Conservation (phyloP, 2,113 vertebrate genomes). For the Grallaria varia region DNA sequence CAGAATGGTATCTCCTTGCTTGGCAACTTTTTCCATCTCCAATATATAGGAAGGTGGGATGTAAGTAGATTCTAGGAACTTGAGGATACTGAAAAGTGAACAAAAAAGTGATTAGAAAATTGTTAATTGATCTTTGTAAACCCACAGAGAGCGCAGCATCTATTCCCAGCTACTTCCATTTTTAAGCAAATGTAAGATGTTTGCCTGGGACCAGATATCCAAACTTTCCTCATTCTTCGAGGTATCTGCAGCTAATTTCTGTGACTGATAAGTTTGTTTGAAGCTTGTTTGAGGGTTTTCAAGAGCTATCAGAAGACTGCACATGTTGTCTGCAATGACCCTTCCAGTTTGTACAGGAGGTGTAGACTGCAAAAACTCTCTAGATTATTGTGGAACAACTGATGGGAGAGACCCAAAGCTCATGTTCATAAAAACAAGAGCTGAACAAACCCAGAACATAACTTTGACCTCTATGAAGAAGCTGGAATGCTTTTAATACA, state of each 20-base stretch:
- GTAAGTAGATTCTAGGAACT: slow-evolving; percentile 92
- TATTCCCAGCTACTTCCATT: background rate
- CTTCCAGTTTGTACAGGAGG: background rate
- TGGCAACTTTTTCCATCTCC: slow-evolving; percentile 93
- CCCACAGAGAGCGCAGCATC: background rate
- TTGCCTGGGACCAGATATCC: background rate
- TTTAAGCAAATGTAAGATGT: background rate
- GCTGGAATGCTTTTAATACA: background rate
- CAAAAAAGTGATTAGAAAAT: background rate
- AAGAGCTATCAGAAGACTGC: slow-evolving; percentile 14
- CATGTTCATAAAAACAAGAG: background rate
- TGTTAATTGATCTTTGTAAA: background rate
- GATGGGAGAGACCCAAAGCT: background rate
- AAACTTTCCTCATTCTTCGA: background rate
- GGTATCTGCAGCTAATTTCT: slow-evolving; percentile 12
- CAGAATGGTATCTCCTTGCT: slow-evolving; percentile 87
- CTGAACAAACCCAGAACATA: background rate
- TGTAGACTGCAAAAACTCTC: background rate
- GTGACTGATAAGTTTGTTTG: slow-evolving; percentile 7
- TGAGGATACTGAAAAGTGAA: slow-evolving; percentile 82
- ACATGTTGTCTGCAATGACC: background rate
- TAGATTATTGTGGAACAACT: background rate
- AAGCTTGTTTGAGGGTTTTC: background rate
- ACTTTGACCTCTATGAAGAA: background rate
- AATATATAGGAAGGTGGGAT: slow-evolving; percentile 89